These are phyloP conservation scores for Amblyjoppa proteus DNA, from an alignment of 2,888 invertebrate species.

Conservation along the genomic window DNA sequence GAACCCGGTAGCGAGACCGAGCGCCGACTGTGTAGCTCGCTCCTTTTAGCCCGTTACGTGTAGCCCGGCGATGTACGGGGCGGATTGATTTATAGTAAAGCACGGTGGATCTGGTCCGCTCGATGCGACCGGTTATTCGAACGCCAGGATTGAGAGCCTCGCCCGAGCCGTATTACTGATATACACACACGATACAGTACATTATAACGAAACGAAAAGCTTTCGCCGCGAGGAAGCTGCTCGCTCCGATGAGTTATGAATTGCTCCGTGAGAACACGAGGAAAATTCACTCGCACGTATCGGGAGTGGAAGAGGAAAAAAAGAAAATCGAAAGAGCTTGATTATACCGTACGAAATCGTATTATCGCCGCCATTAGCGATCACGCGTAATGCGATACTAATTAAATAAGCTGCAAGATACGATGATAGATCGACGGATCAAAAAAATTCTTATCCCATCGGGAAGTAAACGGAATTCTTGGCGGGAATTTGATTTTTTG, in stretches of 20 bases:
- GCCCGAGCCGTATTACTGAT: constrained; percentile 45
- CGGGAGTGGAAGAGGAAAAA: neutral
- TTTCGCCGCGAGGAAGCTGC: constrained; percentile 51
- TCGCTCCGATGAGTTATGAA: constrained; percentile 50
- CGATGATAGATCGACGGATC: neutral
- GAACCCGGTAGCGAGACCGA: constrained; percentile 79
- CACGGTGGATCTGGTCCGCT: constrained; percentile 77
- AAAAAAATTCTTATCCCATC: neutral
- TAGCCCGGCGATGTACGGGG: constrained; percentile 58
- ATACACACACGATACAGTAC: constrained; percentile 32
- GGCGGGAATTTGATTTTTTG: neutral
- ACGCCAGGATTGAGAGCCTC: constrained; percentile 52
- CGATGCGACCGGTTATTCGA: constrained; percentile 66
- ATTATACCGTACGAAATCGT: neutral
- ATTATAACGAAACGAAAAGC: constrained; percentile 56
- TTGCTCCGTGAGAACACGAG: constrained; percentile 56
- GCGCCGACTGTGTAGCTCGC: constrained; percentile 34
- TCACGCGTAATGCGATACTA: neutral
- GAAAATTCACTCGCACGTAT: constrained; percentile 48
- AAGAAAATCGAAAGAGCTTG: neutral
- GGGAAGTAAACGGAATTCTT: neutral
- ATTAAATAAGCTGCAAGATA: neutral
- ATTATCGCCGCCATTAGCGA: neutral
- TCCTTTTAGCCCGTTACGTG: constrained; percentile 78
- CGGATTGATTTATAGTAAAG: constrained; percentile 81